Evolutionary conservation across 1,140 invertebrate genomes (phyloP), one percentile per base, ranked within the genome.

Genomic region (Lucilia cuprina): DNA sequence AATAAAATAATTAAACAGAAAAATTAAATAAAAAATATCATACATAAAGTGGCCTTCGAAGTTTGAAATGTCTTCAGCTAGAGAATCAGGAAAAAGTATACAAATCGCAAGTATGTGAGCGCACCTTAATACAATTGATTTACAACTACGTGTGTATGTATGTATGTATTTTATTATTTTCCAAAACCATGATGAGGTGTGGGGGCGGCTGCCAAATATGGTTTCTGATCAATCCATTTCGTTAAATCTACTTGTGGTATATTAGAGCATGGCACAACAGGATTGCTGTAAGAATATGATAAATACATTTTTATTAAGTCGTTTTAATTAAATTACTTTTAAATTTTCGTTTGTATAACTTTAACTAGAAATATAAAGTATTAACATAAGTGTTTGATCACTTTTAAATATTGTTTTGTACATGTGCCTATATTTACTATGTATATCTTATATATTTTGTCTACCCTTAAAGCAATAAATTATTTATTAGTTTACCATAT

Each of bases 171-270:
- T 60, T 21, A 70, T 14, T 82, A 60, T 35, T 55, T 82, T n/a
- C 25, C 25, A 34, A 17, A 65, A 14, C 49, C 21, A 50, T 70
- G 65, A 4, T 25, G 21, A 25, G n/a, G 65, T 19, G 65, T 7
- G 5, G 65, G 21, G 17, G 65, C 5, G 9, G 65, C 9, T 70
- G 65, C 65, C n/a, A 25, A 19, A 21, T 70, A 70, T 9, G 85
- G 85, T 85, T 85, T 89, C 84, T 89, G 88, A 82, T 90, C 89
- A 83, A 90, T 93, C 95, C 95, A 95, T 77, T 93, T 88, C 2
- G 92, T 92, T 5, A 96, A 91, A 89, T 96, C 94, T 10, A 96
- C 90, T 41, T 91, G 87, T n/a, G 95, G 95, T 84, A 96, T 91
- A 35, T 93, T 89, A 12, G 93, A 90, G 86, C 96, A 96, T 41